Percentiles rank a stretch among this genome's conserved stretches.
Evolutionary conservation across 2,113 vertebrate species (phyloP).

Genomic region (Plotosus lineatus): DNA sequence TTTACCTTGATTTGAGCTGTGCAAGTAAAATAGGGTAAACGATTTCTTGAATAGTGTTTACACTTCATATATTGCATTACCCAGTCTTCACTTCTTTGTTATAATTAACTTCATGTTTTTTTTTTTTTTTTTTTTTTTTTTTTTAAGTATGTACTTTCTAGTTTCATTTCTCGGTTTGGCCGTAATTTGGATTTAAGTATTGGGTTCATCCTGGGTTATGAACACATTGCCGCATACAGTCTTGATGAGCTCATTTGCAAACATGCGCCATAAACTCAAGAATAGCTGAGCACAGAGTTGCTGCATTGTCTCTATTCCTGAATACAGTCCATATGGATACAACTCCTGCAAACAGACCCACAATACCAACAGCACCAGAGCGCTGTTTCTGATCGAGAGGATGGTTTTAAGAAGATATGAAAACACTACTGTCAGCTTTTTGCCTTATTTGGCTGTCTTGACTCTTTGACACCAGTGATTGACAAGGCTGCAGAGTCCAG

Average conservation of each 20-base stretch:
- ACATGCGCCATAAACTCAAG: conserved; percentile 33
- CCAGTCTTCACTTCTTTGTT: background rate
- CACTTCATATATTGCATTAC: background rate
- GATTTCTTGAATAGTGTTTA: background rate
- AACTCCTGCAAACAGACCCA: background rate
- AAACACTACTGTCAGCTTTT: conserved; percentile 1
- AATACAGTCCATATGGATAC: conserved; percentile 17
- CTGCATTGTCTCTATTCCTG: conserved; percentile 9
- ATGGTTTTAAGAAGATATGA: background rate
- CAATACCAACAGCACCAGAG: background rate
- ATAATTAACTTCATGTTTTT: background rate
- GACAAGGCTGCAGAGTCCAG: background rate
- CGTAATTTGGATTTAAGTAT: background rate
- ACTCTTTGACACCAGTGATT: conserved; percentile 10
- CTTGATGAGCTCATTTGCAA: conserved; percentile 25
- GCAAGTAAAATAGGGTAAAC: background rate
- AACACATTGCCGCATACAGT: conserved; percentile 65
- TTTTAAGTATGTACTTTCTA: background rate
- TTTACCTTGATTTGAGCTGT: background rate
- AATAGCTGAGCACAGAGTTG: conserved; percentile 34
- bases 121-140: background rate
- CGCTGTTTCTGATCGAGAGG: background rate
- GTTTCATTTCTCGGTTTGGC: background rate
- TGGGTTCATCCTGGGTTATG: conserved; percentile 3
- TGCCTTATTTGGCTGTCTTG: background rate